These are phyloP conservation scores for Lota lota DNA, from an alignment of 2,113 vertebrate species.

Conservation along the genomic window DNA sequence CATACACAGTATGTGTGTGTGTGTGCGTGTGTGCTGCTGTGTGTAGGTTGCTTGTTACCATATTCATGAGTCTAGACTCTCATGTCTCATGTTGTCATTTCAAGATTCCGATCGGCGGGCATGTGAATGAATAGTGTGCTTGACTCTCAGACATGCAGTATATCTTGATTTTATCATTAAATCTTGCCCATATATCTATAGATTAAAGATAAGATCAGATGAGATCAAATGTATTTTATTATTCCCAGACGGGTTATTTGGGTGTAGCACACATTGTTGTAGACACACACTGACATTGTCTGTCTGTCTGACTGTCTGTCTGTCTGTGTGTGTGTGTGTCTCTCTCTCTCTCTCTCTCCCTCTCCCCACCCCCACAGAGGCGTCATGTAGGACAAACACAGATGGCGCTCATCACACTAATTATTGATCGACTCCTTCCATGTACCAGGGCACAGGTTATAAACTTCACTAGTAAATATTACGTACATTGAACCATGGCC, in stretches of 20 bases:
- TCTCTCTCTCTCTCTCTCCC: not conserved
- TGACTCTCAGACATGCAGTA: not conserved
- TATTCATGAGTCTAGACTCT: constrained; percentile 33
- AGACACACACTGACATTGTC: not conserved
- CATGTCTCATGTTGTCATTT: constrained; percentile 21
- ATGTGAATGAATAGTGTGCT: not conserved
- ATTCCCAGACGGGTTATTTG: too few species aligned
- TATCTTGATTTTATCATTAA: too few species aligned
- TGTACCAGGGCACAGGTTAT: too few species aligned
- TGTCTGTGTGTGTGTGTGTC: not conserved
- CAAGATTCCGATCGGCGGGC: constrained; percentile 8
- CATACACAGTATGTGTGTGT: not conserved
- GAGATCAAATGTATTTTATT: too few species aligned
- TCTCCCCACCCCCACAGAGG: not conserved
- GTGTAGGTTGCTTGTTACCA: constrained; percentile 32
- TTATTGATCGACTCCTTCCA: too few species aligned
- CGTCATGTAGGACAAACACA: too few species aligned
- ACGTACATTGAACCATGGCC: too few species aligned
- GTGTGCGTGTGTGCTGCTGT: not conserved
- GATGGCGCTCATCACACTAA: too few species aligned
- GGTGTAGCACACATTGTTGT: too few species aligned
- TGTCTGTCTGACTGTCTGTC: not conserved
- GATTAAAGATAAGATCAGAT: too few species aligned
- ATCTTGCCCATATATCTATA: too few species aligned
- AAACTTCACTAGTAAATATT: too few species aligned